Evolutionary conservation across 2,888 invertebrate species (phyloP).

Genomic region (Diarsia mendica): DNA sequence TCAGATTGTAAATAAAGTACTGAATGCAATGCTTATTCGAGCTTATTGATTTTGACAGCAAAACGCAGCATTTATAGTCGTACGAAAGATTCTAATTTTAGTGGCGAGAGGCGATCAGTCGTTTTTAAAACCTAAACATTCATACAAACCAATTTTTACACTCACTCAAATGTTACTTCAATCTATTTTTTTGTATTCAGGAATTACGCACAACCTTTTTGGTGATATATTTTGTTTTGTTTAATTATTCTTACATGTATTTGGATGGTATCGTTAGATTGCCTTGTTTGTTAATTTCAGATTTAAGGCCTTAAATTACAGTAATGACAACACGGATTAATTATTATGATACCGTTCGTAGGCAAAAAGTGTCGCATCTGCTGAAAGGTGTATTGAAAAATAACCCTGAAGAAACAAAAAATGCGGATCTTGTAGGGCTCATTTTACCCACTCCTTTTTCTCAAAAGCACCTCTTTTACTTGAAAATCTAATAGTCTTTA

Average conservation of each 20-base stretch:
- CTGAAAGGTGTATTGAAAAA: background rate
- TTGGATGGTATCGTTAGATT: slow-evolving; percentile 23
- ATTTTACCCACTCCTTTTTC: background rate
- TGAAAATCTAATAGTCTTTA: background rate
- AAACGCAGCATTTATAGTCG: slow-evolving; percentile 52
- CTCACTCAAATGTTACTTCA: slow-evolving; percentile 61
- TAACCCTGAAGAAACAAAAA: background rate
- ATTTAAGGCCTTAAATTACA: background rate
- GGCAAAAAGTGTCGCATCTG: background rate
- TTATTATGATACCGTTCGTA: background rate
- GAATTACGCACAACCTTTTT: slow-evolving; percentile 63
- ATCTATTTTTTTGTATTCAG: slow-evolving; percentile 52
- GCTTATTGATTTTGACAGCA: slow-evolving; percentile 48
- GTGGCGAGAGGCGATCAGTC: slow-evolving; percentile 69
- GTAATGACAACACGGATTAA: slow-evolving; percentile 12
- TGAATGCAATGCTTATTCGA: slow-evolving; percentile 40
- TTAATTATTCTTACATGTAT: slow-evolving; percentile 27
- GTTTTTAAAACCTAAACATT: slow-evolving; percentile 67
- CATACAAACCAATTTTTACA: slow-evolving; percentile 65
- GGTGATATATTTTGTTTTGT: slow-evolving; percentile 41
- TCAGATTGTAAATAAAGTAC: slow-evolving; percentile 18
- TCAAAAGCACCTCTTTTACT: background rate
- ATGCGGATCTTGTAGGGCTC: background rate
- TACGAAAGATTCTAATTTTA: slow-evolving; percentile 44
- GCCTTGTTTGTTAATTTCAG: slow-evolving; percentile 10